These are phyloP conservation scores for Neomorphus geoffroyi DNA, from an alignment of 2,797 vertebrate species.

Conservation along the genomic window DNA sequence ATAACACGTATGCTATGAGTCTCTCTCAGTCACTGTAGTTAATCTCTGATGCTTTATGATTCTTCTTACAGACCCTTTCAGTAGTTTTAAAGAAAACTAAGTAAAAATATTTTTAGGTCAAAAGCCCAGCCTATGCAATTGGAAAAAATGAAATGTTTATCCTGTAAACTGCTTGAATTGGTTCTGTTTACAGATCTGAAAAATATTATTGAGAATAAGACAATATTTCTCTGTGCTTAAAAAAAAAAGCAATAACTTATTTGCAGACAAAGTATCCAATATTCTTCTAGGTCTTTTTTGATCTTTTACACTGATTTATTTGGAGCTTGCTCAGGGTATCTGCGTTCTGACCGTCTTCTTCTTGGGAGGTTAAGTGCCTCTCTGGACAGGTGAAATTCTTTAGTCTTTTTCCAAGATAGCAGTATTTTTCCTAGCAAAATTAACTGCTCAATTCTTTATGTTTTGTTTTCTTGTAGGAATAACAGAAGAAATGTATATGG, in stretches of 20 bases:
- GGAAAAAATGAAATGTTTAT: not conserved
- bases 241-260: not conserved
- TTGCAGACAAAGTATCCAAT: not conserved
- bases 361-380: not conserved
- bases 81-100: not conserved
- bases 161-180: not conserved
- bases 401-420: not conserved
- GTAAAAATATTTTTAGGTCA: not conserved
- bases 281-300: not conserved
- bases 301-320: not conserved
- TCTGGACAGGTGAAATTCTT: not conserved
- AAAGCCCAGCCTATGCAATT: not conserved
- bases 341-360: not conserved
- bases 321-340: not conserved
- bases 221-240: not conserved
- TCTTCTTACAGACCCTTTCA: not conserved
- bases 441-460: not conserved
- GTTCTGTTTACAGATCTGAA: not conserved
- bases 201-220: not conserved
- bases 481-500: not conserved
- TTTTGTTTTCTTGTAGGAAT: not conserved
- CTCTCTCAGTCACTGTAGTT: not conserved
- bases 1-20: not conserved
- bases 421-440: not conserved
- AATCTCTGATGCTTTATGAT: not conserved